A percentile compares a stretch with the other conserved stretches of the same genome.
These are phyloP conservation scores for Melozone crissalis DNA, from an alignment of 2,113 vertebrate genomes.

Conservation along the genomic window DNA sequence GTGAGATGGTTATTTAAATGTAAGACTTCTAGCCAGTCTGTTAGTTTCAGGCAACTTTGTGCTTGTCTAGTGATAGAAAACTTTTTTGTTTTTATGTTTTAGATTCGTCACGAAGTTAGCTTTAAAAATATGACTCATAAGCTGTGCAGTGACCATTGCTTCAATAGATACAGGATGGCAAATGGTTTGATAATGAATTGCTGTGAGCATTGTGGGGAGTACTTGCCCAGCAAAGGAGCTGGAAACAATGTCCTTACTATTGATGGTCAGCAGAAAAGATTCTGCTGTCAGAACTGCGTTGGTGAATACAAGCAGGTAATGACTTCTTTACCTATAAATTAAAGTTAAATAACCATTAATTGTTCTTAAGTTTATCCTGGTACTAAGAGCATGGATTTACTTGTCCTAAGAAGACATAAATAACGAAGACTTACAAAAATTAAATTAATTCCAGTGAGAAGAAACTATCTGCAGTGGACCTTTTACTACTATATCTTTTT, in stretches of 20 bases:
- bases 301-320: slow-evolving; percentile 97
- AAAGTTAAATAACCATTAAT: neutral
- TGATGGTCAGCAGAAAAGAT: slow-evolving; percentile 96
- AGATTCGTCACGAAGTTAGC: slow-evolving; percentile 99
- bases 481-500: neutral
- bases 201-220: slow-evolving; percentile 97
- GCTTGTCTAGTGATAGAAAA: neutral
- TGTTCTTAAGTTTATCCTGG: neutral
- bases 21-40: neutral
- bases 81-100: slow-evolving; percentile 36
- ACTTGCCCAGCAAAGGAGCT: slow-evolving; percentile 92
- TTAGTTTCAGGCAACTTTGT: neutral
- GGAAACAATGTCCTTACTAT: slow-evolving; percentile 92
- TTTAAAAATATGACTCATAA: slow-evolving; percentile 99
- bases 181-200: slow-evolving; percentile 99
- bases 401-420: neutral
- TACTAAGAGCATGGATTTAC: neutral
- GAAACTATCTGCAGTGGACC: neutral
- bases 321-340: neutral
- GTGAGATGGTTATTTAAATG: neutral
- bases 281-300: slow-evolving; percentile 96
- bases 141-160: slow-evolving; percentile 96
- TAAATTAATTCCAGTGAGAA: neutral
- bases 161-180: slow-evolving; percentile 96
- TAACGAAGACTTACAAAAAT: neutral